These are phyloP conservation scores for Arenicola marina DNA, from an alignment of 2,888 invertebrate species.

Conservation along the genomic window DNA sequence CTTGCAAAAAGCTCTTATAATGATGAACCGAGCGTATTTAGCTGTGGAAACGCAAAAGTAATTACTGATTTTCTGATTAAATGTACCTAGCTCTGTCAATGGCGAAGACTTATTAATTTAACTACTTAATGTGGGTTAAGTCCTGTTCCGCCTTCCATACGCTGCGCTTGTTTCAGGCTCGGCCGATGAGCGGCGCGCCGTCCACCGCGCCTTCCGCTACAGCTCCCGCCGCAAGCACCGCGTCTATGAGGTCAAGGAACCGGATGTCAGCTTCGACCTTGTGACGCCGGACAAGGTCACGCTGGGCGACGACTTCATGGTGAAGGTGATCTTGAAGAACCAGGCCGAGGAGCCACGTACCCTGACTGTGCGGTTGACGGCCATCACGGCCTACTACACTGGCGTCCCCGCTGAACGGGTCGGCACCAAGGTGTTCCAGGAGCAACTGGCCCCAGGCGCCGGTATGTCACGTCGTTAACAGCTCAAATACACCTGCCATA, in stretches of 20 bases:
- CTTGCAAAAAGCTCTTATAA: too few species aligned
- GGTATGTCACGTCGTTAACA: too few species aligned
- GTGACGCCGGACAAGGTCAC: slow-evolving; percentile 14
- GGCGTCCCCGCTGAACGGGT: slow-evolving; percentile 42
- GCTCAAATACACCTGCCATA: too few species aligned
- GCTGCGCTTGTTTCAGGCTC: slow-evolving; percentile 40
- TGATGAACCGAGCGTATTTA: too few species aligned
- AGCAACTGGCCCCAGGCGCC: slow-evolving; percentile 62
- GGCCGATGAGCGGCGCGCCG: slow-evolving; percentile 42
- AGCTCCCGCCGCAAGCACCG: slow-evolving; percentile 38
- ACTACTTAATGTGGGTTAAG: too few species aligned
- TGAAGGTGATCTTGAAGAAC: slow-evolving; percentile 37
- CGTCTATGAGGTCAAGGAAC: slow-evolving; percentile 24
- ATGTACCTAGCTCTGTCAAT: too few species aligned
- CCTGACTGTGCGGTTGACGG: slow-evolving; percentile 42
- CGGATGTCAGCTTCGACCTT: slow-evolving; percentile 24
- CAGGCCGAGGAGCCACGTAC: slow-evolving; percentile 39
- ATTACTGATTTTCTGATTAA: too few species aligned
- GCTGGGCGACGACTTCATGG: slow-evolving; percentile 29
- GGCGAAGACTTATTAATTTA: too few species aligned
- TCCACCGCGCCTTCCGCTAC: slow-evolving; percentile 28
- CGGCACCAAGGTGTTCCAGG: slow-evolving; percentile 39
- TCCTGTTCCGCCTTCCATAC: too few species aligned
- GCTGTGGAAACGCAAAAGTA: too few species aligned
- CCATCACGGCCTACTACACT: slow-evolving; percentile 49